Conservation (phyloP, 1,140 invertebrate genomes). For the Drosophila tristis region DNA sequence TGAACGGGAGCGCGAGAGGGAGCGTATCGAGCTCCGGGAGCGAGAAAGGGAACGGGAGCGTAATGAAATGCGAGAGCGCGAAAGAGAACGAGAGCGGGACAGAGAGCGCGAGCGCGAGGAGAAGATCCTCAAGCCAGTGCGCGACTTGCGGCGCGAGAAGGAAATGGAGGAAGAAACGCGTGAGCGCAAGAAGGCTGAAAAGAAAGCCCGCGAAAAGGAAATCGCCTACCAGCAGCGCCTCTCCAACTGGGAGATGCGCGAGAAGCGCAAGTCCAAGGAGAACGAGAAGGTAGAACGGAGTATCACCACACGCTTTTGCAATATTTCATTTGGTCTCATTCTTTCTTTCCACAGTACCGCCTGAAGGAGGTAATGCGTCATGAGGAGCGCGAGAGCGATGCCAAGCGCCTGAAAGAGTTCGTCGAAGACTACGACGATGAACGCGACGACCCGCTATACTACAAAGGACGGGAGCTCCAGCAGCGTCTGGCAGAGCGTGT, state of each 20-base stretch:
- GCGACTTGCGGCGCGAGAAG: slow-evolving; percentile 89
- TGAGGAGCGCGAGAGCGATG: slow-evolving; percentile 94
- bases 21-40: slow-evolving; percentile 78
- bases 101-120: slow-evolving; percentile 85
- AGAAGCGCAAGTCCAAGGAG: slow-evolving; percentile 96
- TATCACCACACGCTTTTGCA: neutral
- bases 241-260: slow-evolving; percentile 96
- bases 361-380: slow-evolving; percentile 93
- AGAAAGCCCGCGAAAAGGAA: slow-evolving; percentile 96
- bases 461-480: slow-evolving; percentile 95
- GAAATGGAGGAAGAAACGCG: slow-evolving; percentile 96
- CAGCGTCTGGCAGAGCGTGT: slow-evolving; percentile 95
- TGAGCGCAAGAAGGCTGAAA: slow-evolving; percentile 95
- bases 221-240: slow-evolving; percentile 94
- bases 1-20: slow-evolving; percentile 81
- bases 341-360: slow-evolving; percentile 86
- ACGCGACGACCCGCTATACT: slow-evolving; percentile 97
- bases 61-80: slow-evolving; percentile 76
- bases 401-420: slow-evolving; percentile 97
- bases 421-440: slow-evolving; percentile 99
- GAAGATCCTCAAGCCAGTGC: slow-evolving; percentile 85
- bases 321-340: neutral
- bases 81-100: slow-evolving; percentile 83
- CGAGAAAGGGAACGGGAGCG: slow-evolving; percentile 86
- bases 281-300: slow-evolving; percentile 88